phyloP scores from a whole-genome alignment of 2,797 vertebrate genomes.

The Notamacropus eugenii region DNA sequence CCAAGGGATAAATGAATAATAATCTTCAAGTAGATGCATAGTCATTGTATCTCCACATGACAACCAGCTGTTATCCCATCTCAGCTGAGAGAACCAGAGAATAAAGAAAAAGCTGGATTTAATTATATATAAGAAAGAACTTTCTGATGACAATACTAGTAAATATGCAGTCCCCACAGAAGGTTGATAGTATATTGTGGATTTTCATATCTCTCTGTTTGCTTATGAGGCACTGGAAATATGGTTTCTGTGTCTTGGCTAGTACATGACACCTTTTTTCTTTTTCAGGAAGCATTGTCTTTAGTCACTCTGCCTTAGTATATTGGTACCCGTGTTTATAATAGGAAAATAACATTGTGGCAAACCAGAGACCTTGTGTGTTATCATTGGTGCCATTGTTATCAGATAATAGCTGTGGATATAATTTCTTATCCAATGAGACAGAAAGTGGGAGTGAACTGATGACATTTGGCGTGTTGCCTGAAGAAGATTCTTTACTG shows the following conservation, averaged over 20 bases:
- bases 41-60: background rate
- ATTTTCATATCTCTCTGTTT: background rate
- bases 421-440: constrained; percentile 70
- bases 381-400: constrained; percentile 13
- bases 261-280: background rate
- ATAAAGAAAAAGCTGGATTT: background rate
- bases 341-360: constrained; percentile 3
- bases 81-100: background rate
- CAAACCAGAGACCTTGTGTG: constrained; percentile 9
- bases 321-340: background rate
- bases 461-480: constrained; percentile 63
- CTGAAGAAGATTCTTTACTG: constrained; percentile 59
- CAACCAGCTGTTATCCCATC: background rate
- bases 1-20: background rate
- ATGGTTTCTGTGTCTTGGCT: background rate
- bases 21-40: background rate
- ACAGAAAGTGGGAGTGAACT: constrained; percentile 68
- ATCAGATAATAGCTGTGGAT: constrained; percentile 20
- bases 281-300: background rate
- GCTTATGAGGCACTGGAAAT: background rate
- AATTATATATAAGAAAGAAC: background rate
- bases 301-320: constrained; percentile 4
- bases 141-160: background rate
- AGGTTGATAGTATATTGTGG: background rate
- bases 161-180: background rate